These are phyloP conservation scores for Enteromius unitaeniatus DNA, from an alignment of 2,797 vertebrate genomes.

Conservation along the genomic window DNA sequence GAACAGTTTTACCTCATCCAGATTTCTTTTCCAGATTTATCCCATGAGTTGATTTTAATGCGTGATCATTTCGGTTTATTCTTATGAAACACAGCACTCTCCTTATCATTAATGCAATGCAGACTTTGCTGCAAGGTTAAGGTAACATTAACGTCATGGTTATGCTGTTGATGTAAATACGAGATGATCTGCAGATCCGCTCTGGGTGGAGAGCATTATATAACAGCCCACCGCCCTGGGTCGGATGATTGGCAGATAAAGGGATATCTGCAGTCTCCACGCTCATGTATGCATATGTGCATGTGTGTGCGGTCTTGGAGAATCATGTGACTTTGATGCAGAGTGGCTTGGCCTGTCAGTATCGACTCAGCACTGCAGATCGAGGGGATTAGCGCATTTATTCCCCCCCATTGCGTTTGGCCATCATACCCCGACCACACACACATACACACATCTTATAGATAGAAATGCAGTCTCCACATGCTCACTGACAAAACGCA, in stretches of 20 bases:
- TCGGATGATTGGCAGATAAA: conserved; percentile 60
- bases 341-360: conserved; percentile 50
- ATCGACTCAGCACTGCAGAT: conserved; percentile 44
- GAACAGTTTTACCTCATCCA: not conserved
- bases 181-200: conserved; percentile 31
- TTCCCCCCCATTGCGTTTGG: not conserved
- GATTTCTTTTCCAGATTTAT: conserved; percentile 3
- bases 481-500: not conserved
- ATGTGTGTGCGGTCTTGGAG: conserved; percentile 47
- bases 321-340: conserved; percentile 35
- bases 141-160: conserved; percentile 16
- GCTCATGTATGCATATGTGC: conserved; percentile 47
- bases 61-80: not conserved
- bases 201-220: conserved; percentile 55
- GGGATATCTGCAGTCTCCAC: conserved; percentile 51
- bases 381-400: conserved; percentile 35
- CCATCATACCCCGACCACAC: not conserved
- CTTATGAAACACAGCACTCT: conserved; percentile 1
- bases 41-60: not conserved
- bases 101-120: not conserved
- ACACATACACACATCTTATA: conserved; percentile 17
- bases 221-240: conserved; percentile 61
- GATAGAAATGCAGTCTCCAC: conserved; percentile 30
- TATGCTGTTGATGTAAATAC: conserved; percentile 15
- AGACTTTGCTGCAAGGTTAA: not conserved